Evolutionary conservation across 2,797 vertebrate genomes (phyloP), one percentile per base, ranked within the genome.

Genomic region (Spinus pinus): DNA sequence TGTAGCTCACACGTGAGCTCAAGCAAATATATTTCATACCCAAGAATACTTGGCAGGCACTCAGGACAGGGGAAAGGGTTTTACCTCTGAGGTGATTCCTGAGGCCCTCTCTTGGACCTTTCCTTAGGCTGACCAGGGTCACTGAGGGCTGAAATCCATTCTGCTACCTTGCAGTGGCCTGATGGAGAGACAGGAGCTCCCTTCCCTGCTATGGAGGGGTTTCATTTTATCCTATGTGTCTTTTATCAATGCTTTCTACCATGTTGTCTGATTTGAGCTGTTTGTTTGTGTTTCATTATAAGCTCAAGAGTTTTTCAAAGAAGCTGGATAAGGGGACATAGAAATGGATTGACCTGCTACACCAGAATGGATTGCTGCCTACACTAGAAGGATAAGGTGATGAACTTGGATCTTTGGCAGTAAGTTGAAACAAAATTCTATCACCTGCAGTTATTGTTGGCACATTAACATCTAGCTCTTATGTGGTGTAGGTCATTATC

Each of bases 21-120:
- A 33, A 20, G 33, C 1, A 0, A 37, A 62, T 5, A 15, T 2
- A 1, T 57, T 78, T 50, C 24, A 4, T 39, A 31, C 9, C 2
- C 1, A 46, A 31, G 42, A 80, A 47, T 4, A 16, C 10, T 42
- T n/a, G 21, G 18, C 39, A 65, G 42, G 46, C 17, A 10, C 30
- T 25, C 0, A 0, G 42, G 31, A 16, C 33, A 30, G 31, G 25
- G 25, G 15, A 70, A 28, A 42, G 23, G 22, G 14, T 64, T 81
- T 70, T 33, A 35, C 13, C 28, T 61, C 37, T n/a, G 46, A 14
- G 18, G 14, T 17, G 27, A 44, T 44, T 70, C 35, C 47, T 44
- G 54, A 31, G 22, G 11, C 21, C 27, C 28, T 51, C 21, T 54
- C 49, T 19, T 58, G 54, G n/a, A 13, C 30, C 5, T 42, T 65